Conservation (phyloP, 2,113 vertebrate species). For the Lepus americanus region DNA sequence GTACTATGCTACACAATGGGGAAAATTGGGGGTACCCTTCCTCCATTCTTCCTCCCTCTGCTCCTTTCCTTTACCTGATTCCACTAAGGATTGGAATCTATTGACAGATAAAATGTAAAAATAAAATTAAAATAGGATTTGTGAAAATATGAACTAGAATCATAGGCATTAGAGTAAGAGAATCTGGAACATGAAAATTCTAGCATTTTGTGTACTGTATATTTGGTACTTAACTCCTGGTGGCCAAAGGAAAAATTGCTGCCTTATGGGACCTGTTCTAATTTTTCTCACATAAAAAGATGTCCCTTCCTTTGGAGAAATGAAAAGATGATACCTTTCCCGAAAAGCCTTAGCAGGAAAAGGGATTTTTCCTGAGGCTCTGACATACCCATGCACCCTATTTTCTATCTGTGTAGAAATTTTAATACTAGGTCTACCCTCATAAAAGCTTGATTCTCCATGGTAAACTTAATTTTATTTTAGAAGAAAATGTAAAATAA, state of each 20-base stretch:
- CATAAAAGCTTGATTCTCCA: neutral
- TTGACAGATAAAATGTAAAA: constrained; percentile 3
- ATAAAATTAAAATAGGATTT: constrained; percentile 41
- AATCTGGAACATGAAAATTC: neutral
- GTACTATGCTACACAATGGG: neutral
- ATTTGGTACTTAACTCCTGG: neutral
- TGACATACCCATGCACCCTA: neutral
- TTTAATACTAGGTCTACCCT: neutral
- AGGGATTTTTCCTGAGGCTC: neutral
- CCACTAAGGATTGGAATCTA: neutral
- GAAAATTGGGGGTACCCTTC: neutral
- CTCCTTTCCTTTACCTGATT: neutral
- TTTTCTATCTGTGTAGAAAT: neutral
- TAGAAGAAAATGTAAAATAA: neutral
- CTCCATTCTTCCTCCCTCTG: neutral
- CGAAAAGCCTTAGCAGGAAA: neutral
- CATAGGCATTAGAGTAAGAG: neutral
- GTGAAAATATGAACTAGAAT: neutral
- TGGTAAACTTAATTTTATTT: neutral
- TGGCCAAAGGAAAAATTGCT: neutral
- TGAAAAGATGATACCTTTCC: neutral
- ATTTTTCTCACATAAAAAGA: neutral
- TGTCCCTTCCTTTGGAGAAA: neutral
- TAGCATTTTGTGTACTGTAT: neutral
- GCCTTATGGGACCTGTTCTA: neutral